phyloP scores from a whole-genome alignment of 1,140 invertebrate genomes.

The Psilanteris sp. region DNA sequence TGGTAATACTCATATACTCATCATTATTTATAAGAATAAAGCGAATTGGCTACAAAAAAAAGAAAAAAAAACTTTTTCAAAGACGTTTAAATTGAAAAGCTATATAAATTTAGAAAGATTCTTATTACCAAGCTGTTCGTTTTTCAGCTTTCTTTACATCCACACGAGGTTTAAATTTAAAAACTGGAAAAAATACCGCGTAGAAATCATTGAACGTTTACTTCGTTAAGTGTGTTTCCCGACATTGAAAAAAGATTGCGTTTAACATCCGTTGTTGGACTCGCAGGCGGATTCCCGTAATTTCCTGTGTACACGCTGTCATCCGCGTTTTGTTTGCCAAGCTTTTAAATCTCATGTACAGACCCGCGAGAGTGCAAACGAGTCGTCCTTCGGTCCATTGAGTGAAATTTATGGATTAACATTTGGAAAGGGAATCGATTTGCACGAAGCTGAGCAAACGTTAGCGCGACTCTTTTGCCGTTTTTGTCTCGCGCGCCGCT shows the following conservation, averaged over 20 bases:
- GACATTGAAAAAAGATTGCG: slow-evolving; percentile 4
- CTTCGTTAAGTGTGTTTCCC: slow-evolving; percentile 17
- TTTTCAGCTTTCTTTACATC: too few relatives aligned
- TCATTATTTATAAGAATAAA: too few relatives aligned
- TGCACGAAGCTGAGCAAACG: slow-evolving; percentile 28
- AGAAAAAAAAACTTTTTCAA: too few relatives aligned
- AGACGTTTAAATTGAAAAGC: too few relatives aligned
- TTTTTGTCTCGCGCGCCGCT: slow-evolving; percentile 11
- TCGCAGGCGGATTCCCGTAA: slow-evolving; percentile 14
- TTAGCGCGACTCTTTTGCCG: background rate
- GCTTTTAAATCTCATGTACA: slow-evolving; percentile 59
- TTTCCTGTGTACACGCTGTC: slow-evolving; percentile 36
- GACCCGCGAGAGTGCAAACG: slow-evolving; percentile 33
- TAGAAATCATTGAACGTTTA: too few relatives aligned
- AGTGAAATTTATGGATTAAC: slow-evolving; percentile 52
- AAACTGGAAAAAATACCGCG: too few relatives aligned
- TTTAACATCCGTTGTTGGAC: slow-evolving; percentile 15
- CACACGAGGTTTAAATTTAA: too few relatives aligned
- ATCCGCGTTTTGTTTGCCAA: slow-evolving; percentile 52
- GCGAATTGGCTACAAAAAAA: too few relatives aligned
- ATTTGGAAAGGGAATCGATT: slow-evolving; percentile 52
- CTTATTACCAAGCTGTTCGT: too few relatives aligned
- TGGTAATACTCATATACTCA: too few relatives aligned
- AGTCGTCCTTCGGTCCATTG: slow-evolving; percentile 25
- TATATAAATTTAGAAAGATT: too few relatives aligned